Percentiles rank a stretch among this genome's conserved stretches.
These are phyloP conservation scores for Pantherophis alleghaniensis DNA, from an alignment of 2,797 vertebrate species.

Conservation along the genomic window DNA sequence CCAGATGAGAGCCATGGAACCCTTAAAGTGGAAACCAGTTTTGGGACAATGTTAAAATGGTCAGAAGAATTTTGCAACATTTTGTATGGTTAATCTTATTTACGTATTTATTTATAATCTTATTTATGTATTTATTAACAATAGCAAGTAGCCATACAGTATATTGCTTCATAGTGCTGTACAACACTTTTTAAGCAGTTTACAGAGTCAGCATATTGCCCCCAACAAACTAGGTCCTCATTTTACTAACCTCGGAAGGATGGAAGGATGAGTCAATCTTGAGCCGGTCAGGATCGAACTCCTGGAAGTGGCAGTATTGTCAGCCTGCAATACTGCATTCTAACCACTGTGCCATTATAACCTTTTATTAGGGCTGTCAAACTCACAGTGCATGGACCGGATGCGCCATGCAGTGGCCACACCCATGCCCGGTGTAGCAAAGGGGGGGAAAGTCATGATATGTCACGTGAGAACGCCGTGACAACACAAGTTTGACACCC, in stretches of 20 bases:
- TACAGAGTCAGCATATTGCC: background rate
- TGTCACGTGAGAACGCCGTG: too few species aligned
- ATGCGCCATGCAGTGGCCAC: too few species aligned
- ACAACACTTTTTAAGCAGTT: background rate
- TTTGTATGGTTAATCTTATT: background rate
- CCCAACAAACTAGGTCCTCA: background rate
- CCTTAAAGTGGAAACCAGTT: background rate
- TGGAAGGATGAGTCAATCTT: background rate
- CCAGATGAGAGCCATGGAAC: background rate
- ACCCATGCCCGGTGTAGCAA: too few species aligned
- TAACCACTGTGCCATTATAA: background rate
- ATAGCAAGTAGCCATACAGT: background rate
- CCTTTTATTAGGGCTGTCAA: background rate
- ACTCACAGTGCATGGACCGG: accelerated
- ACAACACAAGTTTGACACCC: too few species aligned
- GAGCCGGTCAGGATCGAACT: background rate
- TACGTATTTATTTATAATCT: background rate
- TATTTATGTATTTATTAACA: background rate
- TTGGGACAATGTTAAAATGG: background rate
- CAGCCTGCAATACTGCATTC: background rate
- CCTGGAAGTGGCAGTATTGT: background rate
- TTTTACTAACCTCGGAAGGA: background rate
- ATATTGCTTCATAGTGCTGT: background rate
- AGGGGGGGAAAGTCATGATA: too few species aligned
- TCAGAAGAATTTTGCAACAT: background rate